Conservation (phyloP, 30 jellyfish, hydroid and myxozoan species). For the Aurelia aurita complex sp. Pacific region DNA sequence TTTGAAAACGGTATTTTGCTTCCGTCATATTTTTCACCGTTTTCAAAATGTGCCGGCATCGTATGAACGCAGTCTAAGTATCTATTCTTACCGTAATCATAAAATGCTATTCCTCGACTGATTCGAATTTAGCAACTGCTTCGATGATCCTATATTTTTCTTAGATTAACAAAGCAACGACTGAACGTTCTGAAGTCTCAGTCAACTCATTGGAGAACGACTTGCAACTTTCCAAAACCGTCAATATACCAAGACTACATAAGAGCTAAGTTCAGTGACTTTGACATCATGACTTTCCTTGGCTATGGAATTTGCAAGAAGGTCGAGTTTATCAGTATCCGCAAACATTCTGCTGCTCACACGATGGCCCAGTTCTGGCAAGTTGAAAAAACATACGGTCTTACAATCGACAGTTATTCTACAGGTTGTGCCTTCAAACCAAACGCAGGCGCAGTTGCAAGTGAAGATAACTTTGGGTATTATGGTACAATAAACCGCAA, state of each 20-base stretch:
- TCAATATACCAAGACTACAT: slow-evolving; percentile 3
- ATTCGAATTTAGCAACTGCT: too few relatives aligned
- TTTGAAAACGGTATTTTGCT: too few relatives aligned
- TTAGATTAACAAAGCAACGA: background rate
- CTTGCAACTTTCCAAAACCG: slow-evolving; percentile 14
- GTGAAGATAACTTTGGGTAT: slow-evolving; percentile 31
- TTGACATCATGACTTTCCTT: background rate
- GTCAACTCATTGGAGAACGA: slow-evolving; percentile 28
- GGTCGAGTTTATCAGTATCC: background rate
- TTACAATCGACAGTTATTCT: too few relatives aligned
- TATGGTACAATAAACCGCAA: background rate
- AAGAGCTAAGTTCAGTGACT: background rate
- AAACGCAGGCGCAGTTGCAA: background rate
- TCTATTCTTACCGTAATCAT: too few relatives aligned
- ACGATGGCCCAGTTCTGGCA: background rate
- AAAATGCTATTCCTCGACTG: too few relatives aligned
- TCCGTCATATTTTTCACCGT: too few relatives aligned
- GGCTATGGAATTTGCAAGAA: background rate
- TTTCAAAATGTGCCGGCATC: too few relatives aligned
- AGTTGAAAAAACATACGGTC: too few relatives aligned
- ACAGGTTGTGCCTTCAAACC: background rate
- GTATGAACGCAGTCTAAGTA: too few relatives aligned
- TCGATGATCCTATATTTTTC: background rate
- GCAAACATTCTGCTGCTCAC: background rate
- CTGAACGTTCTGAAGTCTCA: slow-evolving; percentile 6